These are phyloP conservation scores for Tenebrosternarchus preto DNA, from an alignment of 2,113 vertebrate genomes.

Conservation along the genomic window DNA sequence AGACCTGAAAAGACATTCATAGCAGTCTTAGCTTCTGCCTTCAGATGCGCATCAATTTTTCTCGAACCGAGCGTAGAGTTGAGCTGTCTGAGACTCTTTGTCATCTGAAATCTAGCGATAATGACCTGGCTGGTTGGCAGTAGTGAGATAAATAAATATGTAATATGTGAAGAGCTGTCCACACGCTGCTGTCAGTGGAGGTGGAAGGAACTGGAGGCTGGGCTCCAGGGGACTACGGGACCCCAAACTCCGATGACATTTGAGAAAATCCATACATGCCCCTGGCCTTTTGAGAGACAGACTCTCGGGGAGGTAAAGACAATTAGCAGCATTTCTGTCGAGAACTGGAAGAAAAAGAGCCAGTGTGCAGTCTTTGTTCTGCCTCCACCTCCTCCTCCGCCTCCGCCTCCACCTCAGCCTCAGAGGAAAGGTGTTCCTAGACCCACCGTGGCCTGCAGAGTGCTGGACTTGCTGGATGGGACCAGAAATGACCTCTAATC, in stretches of 20 bases:
- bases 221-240: neutral
- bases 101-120: slow-evolving; percentile 8
- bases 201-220: neutral
- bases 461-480: neutral
- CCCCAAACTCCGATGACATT: slow-evolving; percentile 63
- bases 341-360: slow-evolving; percentile 17
- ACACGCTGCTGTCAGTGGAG: slow-evolving; percentile 7
- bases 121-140: neutral
- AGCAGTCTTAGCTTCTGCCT: neutral
- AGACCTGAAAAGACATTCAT: neutral
- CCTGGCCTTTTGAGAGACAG: slow-evolving; percentile 59
- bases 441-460: slow-evolving; percentile 2
- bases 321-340: slow-evolving; percentile 56
- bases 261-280: slow-evolving; percentile 62
- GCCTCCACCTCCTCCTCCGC: slow-evolving; percentile 14
- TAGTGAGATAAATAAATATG: slow-evolving; percentile 23
- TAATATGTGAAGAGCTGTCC: slow-evolving; percentile 18
- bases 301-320: slow-evolving; percentile 51
- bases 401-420: slow-evolving; percentile 11
- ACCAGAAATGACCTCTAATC: neutral
- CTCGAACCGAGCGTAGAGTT: neutral
- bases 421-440: slow-evolving; percentile 30
- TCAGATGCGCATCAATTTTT: neutral
- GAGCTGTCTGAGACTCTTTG: slow-evolving; percentile 2
- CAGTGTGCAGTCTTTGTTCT: slow-evolving; percentile 47